A percentile compares a stretch with the other conserved stretches of the same genome.
Evolutionary conservation across 2,797 vertebrate species (phyloP).

Genomic region (Rhincodon typus): DNA sequence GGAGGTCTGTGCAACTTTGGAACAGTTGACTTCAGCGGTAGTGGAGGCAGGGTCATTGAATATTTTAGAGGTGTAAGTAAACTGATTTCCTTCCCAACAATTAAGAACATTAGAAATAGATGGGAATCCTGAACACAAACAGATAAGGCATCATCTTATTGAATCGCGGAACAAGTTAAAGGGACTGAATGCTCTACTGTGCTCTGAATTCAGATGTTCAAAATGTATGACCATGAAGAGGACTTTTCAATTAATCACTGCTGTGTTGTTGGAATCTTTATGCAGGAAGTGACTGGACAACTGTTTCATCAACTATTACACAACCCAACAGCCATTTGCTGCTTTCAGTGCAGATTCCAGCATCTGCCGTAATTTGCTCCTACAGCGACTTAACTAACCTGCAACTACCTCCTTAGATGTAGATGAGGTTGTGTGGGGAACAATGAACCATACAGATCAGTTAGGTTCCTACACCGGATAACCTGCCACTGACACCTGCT

Average conservation of each 20-base stretch:
- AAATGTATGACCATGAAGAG: no score
- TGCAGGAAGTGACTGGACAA: background rate
- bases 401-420: background rate
- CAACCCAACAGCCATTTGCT: background rate
- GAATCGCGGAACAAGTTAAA: background rate
- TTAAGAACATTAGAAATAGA: no score
- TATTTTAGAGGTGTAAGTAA: no score
- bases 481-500: background rate
- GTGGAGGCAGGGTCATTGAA: no score
- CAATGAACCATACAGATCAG: background rate
- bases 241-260: no score
- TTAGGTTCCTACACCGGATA: background rate
- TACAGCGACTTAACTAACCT: background rate
- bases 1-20: no score
- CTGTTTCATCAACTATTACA: background rate
- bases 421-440: background rate
- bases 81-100: no score
- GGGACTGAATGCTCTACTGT: background rate
- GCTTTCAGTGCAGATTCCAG: no score
- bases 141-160: background rate
- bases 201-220: no score
- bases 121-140: no score
- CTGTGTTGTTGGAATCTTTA: background rate
- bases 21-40: no score
- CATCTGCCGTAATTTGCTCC: background rate